Evolutionary conservation across 1,140 invertebrate species (phyloP).

Genomic region (Zaprionus inermis): DNA sequence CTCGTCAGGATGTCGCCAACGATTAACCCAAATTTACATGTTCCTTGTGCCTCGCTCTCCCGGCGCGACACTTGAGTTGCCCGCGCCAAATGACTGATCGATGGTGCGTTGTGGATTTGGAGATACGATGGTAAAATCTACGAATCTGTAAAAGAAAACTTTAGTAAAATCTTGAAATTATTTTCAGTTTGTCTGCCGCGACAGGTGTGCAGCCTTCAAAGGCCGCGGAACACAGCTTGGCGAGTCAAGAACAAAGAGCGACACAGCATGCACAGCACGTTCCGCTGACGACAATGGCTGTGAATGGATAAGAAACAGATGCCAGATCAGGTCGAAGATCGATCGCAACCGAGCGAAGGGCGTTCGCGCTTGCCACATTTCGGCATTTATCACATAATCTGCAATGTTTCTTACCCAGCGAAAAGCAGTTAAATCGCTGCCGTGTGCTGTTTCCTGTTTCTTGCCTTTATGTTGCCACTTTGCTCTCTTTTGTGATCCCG

Average conservation of each 20-base stretch:
- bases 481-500: no score
- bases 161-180: neutral
- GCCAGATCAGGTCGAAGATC: constrained; percentile 38
- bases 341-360: constrained; percentile 22
- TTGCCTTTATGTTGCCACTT: no score
- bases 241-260: constrained; percentile 30
- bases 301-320: constrained; percentile 77
- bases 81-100: constrained; percentile 1
- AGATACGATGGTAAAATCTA: neutral
- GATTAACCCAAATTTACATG: constrained; percentile 58
- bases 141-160: neutral
- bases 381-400: constrained; percentile 53
- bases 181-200: constrained; percentile 2
- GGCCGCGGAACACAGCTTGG: constrained; percentile 49
- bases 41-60: constrained; percentile 13
- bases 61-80: constrained; percentile 57
- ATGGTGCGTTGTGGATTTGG: neutral
- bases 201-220: constrained; percentile 66
- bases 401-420: neutral
- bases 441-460: constrained; percentile 30
- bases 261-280: constrained; percentile 6
- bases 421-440: constrained; percentile 29
- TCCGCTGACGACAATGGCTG: constrained; percentile 70
- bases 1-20: constrained; percentile 71
- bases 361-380: neutral